Conservation (phyloP, 1,140 invertebrate genomes). For the Heterodera carotae region DNA sequence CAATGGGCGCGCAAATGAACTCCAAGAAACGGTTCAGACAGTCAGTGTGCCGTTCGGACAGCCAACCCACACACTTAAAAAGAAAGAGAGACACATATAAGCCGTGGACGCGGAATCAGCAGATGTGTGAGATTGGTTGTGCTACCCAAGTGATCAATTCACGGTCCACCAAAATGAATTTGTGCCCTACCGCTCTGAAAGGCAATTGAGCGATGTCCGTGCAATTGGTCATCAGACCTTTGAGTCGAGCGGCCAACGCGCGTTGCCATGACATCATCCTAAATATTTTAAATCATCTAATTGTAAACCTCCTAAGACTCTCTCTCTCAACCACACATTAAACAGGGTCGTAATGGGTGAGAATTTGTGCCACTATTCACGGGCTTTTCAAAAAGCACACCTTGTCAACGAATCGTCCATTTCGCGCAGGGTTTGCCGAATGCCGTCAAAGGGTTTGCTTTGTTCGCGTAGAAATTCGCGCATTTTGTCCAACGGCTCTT, state of each 20-base stretch:
- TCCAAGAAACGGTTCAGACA: conserved; percentile 41
- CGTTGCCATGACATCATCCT: conserved; percentile 50
- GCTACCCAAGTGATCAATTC: not conserved
- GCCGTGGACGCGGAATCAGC: not conserved
- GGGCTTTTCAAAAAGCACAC: conserved; percentile 14
- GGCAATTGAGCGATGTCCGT: conserved; percentile 28
- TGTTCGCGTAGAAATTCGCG: conserved; percentile 29
- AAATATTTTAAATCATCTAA: conserved; percentile 23
- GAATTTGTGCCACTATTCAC: not conserved
- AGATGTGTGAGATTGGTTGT: conserved; percentile 22
- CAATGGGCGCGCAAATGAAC: conserved; percentile 43
- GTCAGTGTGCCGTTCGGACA: conserved; percentile 33
- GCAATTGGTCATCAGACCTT: conserved; percentile 37
- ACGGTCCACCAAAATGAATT: not conserved
- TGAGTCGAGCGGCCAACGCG: conserved; percentile 21
- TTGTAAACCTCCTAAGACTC: not conserved
- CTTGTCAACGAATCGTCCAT: conserved; percentile 43
- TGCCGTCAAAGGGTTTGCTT: conserved; percentile 27
- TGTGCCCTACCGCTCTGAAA: conserved; percentile 35
- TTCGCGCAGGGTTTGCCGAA: conserved; percentile 35
- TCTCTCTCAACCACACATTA: no score
- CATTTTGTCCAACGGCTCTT: conserved; percentile 39
- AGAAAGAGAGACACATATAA: not conserved
- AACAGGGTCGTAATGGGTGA: not conserved
- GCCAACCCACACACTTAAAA: conserved; percentile 37